Base-by-base conservation (phyloP, 2,113 vertebrate genomes). In the Corydoras maculifer region DNA sequence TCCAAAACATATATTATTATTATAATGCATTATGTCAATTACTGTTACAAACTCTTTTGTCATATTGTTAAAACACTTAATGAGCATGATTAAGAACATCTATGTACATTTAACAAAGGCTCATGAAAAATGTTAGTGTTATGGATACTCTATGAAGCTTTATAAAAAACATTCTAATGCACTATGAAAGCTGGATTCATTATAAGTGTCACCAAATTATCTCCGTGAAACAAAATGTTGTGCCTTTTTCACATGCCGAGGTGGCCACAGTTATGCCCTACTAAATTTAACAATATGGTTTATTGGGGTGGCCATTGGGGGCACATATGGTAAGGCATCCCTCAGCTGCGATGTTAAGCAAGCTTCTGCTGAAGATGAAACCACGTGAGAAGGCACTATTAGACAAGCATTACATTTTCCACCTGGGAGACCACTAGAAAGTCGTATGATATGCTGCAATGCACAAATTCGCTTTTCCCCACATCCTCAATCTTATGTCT, bases 221-320 rank as follows among this genome's bases (percentile, higher is more conserved):
- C 7, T 43, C 4, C 35, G 35, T 43, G 35, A 55, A 60, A 12
- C 2, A 29, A 60, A 60, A 10, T 10, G 14, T 3, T 1, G 3
- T 2, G 5, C 3, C 57, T 31, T 65, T 61, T 50, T 7, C 62
- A 30, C 66, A 57, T 62, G 58, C 63, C 57, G 73, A 70, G 58
- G 71, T 69, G 66, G 74, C 54, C 74, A 59, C 63, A 11, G 74
- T 79, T 67, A 77, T 51, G 80, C 77, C 74, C 74, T 58, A 79
- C 77, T 80, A 77, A 81, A 53, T 64, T 84, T 82, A 69, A 82
- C 77, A 66, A 65, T 58, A 48, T 14, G 62, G 30, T 79, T 82
- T 84, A 80, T 75, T 58, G 73, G 67, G 67, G 68, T 67, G 65
- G 53, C 53, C 57, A 62, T 63, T 30, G 59, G 71, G 50, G 55